Base-by-base conservation (phyloP, 92 coral and sea anemone genomes). In the Palythoa grandiflora region DNA sequence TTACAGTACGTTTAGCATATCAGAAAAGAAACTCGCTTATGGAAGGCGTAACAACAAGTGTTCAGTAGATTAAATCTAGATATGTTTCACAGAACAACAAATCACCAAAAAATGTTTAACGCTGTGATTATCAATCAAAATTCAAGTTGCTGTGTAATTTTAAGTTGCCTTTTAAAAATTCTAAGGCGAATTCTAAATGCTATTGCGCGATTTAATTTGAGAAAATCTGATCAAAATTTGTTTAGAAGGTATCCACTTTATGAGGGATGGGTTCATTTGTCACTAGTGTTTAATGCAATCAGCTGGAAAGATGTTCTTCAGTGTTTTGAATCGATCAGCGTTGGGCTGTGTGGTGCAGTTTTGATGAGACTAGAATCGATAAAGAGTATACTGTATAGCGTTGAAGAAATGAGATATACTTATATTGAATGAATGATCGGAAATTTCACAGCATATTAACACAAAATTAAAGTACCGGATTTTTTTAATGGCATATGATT, bases 21-120 rank as follows among this genome's bases (percentile, higher is more conserved):
- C 60, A 36, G 38, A 9, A 39, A 28, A 63, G 21, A n/a, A 81
- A 9, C 66, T 66, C 86, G 11, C 75, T 81, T 81, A 65, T 21
- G 28, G 57, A 47, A 81, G 86, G 66, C 86, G 48, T 48, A 81
- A 81, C 75, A 81, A 15, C 13, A 19, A 20, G 20, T 63, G 10
- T 17, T 44, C n/a, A 20, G 21, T 19, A 63, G 55, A 66, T 81
- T 68, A 81, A 20, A 79, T 28, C 38, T 65, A 71, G 86, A 66
- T 81, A 65, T 44, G 75, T 81, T 65, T 44, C 39, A 15, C n/a
- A 37, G 17, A 9, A 16, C 17, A 16, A 59, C 61, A 68, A 48
- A 47, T 8, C 61, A 39, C 48, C 36, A 10, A 63, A 17, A 63
- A 16, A 6, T 63, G 40, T 48, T 14, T 66, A 48, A 20, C 57